Evolutionary conservation across 2,797 vertebrate species (phyloP), one percentile per base, ranked within the genome.

Genomic region (Anguilla megastoma): DNA sequence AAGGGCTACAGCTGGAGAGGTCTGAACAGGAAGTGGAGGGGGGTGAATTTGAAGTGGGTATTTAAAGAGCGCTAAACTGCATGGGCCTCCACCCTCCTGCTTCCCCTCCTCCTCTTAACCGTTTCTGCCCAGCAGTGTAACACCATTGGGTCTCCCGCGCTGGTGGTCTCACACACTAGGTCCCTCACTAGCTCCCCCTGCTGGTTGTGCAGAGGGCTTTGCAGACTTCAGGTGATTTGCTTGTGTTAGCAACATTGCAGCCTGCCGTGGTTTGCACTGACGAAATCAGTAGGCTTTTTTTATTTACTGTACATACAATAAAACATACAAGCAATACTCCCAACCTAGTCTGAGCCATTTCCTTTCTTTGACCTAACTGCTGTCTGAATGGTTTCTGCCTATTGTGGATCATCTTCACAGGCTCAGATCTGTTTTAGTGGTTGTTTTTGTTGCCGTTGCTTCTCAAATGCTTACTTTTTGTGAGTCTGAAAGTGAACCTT

Each of bases 271-370:
- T 93, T 91, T 91, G 90, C 69, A 86, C 92, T 86, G 90, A 93
- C 94, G 93, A 94, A 94, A 92, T 92, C 93, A 95, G 92, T 94
- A 94, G 94, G 94, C 95, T 92, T 86, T 95, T 95, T 93, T 95
- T 95, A 94, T 96, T 95, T 96, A 94, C 94, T 96, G 95, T 97
- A 96, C 90, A 95, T 96, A 96, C 95, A 97, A 96, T 96, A 96
- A 97, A 96, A 95, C 96, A 95, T 95, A 95, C 95, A 96, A 95
- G 95, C 95, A 95, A 95, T 96, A 95, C 85, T 86, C 88, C 71
- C 88, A 89, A 87, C 91, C 86, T 76, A 86, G 90, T 94, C 66
- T 85, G 27, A 90, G 33, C 52, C 74, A 71, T 24, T 91, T 89
- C 80, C 60, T 92, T 87, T 89, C 88, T 90, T 89, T 48, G 50